A percentile compares a stretch with the other conserved stretches of the same genome.
Evolutionary conservation across 2,888 invertebrate genomes (phyloP).

Genomic region (Caenorhabditis sp.): DNA sequence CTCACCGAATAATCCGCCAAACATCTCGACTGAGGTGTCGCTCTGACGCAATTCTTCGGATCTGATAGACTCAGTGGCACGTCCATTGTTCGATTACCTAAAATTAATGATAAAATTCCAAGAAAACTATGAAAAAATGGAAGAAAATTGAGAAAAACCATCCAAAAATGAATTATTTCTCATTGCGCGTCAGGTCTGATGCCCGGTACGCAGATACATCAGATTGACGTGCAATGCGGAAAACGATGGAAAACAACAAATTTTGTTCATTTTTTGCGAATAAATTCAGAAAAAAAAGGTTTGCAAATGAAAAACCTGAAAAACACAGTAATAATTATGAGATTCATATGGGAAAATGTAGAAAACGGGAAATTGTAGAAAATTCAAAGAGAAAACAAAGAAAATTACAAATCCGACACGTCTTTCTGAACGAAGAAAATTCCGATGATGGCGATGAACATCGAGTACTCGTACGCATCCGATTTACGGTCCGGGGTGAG

Average conservation of each 20-base stretch:
- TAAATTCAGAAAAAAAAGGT: too few species aligned
- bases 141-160: not conserved
- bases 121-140: conserved; percentile 6
- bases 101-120: not conserved
- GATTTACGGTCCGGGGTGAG: conserved; percentile 33
- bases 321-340: not conserved
- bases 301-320: too few species aligned
- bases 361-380: too few species aligned
- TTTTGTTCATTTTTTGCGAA: too few species aligned
- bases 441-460: conserved; percentile 70
- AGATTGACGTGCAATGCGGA: conserved; percentile 4
- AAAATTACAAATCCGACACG: conserved; percentile 42
- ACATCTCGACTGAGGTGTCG: conserved; percentile 31
- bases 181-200: conserved; percentile 4
- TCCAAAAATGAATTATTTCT: too few species aligned
- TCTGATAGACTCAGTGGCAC: conserved; percentile 51
- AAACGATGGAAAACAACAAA: not conserved
- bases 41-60: conserved; percentile 8
- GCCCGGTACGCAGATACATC: conserved; percentile 6
- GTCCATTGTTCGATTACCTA: conserved; percentile 35
- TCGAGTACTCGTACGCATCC: conserved; percentile 64
- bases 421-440: conserved; percentile 69
- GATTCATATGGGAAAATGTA: not conserved
- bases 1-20: conserved; percentile 56
- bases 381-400: too few species aligned